A percentile compares a stretch with the other conserved stretches of the same genome.
These are phyloP conservation scores for Oikopleura vanhoeffeni DNA, from an alignment of 23 tunicate genomes.

Conservation along the genomic window DNA sequence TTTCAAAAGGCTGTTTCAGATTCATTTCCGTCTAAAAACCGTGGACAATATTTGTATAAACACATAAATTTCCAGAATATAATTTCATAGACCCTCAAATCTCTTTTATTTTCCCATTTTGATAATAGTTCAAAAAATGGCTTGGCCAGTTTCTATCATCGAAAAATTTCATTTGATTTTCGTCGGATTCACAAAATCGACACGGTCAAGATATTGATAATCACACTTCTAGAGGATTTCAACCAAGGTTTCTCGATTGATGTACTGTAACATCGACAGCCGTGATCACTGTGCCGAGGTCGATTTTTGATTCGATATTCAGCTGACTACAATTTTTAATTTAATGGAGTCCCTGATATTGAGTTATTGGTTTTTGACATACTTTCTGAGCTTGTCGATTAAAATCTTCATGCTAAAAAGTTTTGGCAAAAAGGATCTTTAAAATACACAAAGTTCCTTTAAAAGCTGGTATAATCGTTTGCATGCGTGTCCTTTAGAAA, in stretches of 20 bases:
- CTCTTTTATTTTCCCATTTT: background rate
- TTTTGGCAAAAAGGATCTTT: too few species aligned
- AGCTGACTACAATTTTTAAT: background rate
- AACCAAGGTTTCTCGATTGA: background rate
- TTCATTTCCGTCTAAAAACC: background rate
- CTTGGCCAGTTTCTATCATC: background rate
- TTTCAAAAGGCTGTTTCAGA: background rate
- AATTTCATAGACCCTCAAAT: background rate
- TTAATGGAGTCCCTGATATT: too few species aligned
- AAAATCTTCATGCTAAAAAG: too few species aligned
- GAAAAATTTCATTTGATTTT: background rate
- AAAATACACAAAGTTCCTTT: too few species aligned
- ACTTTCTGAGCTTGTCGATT: too few species aligned
- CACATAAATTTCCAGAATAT: background rate
- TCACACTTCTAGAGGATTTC: background rate
- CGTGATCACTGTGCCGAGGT: background rate
- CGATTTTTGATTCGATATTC: slow-evolving; percentile 2
- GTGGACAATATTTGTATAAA: background rate
- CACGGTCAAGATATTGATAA: background rate
- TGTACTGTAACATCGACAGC: slow-evolving; percentile 1
- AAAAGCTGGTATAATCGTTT: too few species aligned
- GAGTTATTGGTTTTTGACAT: too few species aligned
- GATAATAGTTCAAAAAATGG: background rate
- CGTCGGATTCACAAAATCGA: background rate
- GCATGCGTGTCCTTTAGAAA: too few species aligned